Percentiles rank a stretch among this genome's conserved stretches.
Conservation (phyloP, 2,888 invertebrate species). For the Invenusta paracnida region DNA sequence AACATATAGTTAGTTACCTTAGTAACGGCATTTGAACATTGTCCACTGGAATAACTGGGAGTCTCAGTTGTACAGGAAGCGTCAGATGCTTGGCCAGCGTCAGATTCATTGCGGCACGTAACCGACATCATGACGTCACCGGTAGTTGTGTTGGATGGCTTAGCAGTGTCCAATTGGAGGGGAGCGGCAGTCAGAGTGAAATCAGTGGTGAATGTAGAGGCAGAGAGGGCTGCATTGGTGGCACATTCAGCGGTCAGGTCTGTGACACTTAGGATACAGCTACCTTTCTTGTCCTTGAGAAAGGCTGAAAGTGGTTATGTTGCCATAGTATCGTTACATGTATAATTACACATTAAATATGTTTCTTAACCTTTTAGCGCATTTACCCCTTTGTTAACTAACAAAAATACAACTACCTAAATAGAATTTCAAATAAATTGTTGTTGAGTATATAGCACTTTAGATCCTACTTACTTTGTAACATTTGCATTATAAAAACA, state of each 20-base stretch:
- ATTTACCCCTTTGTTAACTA: no score
- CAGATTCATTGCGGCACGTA: not conserved
- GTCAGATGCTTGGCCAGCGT: not conserved
- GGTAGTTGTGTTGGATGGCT: not conserved
- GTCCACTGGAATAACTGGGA: not conserved
- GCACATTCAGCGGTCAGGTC: not conserved
- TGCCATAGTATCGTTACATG: no score
- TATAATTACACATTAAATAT: no score
- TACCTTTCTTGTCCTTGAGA: not conserved
- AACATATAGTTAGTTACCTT: no score
- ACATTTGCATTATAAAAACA: no score
- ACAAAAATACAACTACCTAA: no score
- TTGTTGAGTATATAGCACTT: no score
- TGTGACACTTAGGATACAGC: not conserved
- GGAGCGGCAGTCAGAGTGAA: not conserved
- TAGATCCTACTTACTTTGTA: no score
- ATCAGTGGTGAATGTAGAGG: not conserved
- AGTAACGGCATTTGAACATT: not conserved
- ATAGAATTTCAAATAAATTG: no score
- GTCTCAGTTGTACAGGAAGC: no score
- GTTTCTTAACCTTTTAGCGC: no score
- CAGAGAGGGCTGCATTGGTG: not conserved
- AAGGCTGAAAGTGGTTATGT: no score
- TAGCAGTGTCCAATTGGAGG: not conserved
- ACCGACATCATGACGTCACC: not conserved